Evolutionary conservation across 2,888 invertebrate genomes (phyloP).

Genomic region (Sepiola atlantica): DNA sequence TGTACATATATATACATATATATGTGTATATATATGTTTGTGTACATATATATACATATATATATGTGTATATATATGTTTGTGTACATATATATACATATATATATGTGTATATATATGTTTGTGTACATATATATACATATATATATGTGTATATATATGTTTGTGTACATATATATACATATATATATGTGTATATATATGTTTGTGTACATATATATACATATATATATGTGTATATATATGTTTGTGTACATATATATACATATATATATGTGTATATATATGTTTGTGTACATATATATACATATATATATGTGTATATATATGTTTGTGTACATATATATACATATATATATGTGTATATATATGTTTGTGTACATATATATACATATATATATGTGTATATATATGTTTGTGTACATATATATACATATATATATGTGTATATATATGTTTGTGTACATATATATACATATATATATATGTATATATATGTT

Average conservation of each 20-base stretch:
- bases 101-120: background rate
- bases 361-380: background rate
- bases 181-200: background rate
- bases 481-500: background rate
- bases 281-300: background rate
- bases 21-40: background rate
- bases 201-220: background rate
- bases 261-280: background rate
- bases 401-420: background rate
- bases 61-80: background rate
- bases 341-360: background rate
- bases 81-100: background rate
- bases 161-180: background rate
- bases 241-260: background rate
- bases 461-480: background rate
- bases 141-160: background rate
- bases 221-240: background rate
- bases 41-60: background rate
- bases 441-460: background rate
- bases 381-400: background rate
- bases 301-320: background rate
- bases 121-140: background rate
- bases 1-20: background rate
- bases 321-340: background rate
- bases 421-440: background rate